Base-by-base conservation (phyloP, 2,888 invertebrate genomes). In the Drosophila sordidula region DNA sequence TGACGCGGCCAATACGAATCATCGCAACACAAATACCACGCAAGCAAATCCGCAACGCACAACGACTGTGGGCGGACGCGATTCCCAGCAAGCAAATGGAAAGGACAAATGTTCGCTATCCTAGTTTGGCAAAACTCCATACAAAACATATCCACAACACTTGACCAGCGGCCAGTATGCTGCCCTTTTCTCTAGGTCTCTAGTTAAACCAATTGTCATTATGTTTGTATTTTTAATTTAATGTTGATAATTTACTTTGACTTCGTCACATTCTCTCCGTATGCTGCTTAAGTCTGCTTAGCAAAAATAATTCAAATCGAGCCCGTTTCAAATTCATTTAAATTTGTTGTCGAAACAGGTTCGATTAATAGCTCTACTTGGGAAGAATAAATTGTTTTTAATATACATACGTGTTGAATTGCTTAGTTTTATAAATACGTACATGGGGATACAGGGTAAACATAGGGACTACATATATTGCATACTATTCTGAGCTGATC, bases 71-170 rank as follows among this genome's bases (percentile, higher is more conserved):
- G 92, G 92, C 3, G 91, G 89, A 5, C 72, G 77, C 0, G 85
- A 78, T 51, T 66, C 49, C 11, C 83, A 83, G 44, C 81, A 87
- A 62, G 63, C 75, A n/a, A 87, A 55, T 59, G 79, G 67, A 47
- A 92, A 92, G 59, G 91, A 92, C 52, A 92, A 91, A 71, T 92
- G 92, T 63, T 87, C 84, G 25, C 78, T 92, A 3, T 92, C 92
- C 54, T 92, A 92, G 89, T 84, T 54, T 6, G 29, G 9, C 9
- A 5, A 44, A 41, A 14, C 11, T 11, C 41, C 12, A 22, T 42
- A 25, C 52, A 36, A 54, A 57, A 68, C 70, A 79, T 79, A 81
- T 81, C 64, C 55, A 52, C 61, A 34, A 34, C 50, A 67, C 57
- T 64, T 86, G 83, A 84, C 83, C 87, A 84, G 79, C 65, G 41